Conservation (phyloP, 2,113 vertebrate genomes). For the Cryptomyrus ogoouensis region DNA sequence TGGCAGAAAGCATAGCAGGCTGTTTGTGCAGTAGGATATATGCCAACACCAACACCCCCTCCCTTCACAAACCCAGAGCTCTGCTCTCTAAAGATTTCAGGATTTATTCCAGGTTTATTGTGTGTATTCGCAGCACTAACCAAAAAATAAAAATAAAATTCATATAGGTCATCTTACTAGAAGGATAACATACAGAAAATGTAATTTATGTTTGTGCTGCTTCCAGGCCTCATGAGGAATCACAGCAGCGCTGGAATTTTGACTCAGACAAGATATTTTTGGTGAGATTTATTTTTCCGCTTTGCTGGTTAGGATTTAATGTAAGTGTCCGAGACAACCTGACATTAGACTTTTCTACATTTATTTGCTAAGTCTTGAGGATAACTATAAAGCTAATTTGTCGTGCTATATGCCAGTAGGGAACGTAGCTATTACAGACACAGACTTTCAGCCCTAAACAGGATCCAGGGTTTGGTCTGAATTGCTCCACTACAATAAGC, state of each 20-base stretch:
- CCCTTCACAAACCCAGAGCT: not conserved
- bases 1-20: not conserved
- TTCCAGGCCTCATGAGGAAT: not conserved
- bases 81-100: constrained; percentile 5
- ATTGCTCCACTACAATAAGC: not conserved
- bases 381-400: not conserved
- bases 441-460: not conserved
- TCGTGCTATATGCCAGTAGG: not conserved
- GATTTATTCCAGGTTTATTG: not conserved
- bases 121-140: not conserved
- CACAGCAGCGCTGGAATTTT: not conserved
- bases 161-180: not conserved
- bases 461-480: not conserved
- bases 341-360: not conserved
- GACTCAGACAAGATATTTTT: constrained; percentile 4
- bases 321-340: not conserved
- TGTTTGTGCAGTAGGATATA: not conserved
- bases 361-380: not conserved
- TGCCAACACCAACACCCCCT: constrained; percentile 15
- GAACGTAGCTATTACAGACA: not conserved
- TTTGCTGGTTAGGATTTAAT: not conserved
- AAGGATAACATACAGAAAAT: not conserved
- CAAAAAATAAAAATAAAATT: not conserved
- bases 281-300: not conserved
- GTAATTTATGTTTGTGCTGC: not conserved